Base-by-base conservation (phyloP, 2,797 vertebrate species). In the Salarias fasciatus region DNA sequence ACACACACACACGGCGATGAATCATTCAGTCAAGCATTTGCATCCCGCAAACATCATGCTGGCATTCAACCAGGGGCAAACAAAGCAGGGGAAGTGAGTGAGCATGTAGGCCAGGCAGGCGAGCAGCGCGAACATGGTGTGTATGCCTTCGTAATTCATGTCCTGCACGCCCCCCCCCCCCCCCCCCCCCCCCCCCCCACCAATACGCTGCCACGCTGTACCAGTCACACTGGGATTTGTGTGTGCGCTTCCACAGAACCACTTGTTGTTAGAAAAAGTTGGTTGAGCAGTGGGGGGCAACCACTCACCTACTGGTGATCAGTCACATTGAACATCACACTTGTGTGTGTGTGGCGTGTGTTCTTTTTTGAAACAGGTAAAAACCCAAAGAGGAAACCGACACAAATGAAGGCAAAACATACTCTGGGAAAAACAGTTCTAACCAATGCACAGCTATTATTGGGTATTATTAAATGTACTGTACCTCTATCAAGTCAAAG, bases 11-110 rank as follows among this genome's bases (percentile, higher is more conserved):
- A 56, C 61, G 42, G 67, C 63, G 79, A 84, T 84, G 79, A 91
- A 86, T 88, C 84, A 89, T 75, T 81, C 84, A 77, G 76, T 61
- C 70, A 70, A 69, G 82, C 81, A 80, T 88, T 88, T 89, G 86
- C 85, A 86, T 87, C 86, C 69, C 66, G 63, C 83, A 89, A 87
- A 88, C 83, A 87, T 82, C 79, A 80, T 46, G 67, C 69, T 88
- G 86, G 86, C 86, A 79, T 51, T 75, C 42, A 60, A 80, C 83
- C 85, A 87, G 84, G 77, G 69, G 71, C 82, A 85, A 85, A 90
- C 85, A 88, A 87, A 82, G 86, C 76, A 55, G 51, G 74, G 75
- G 79, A 85, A 87, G 84, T 69, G 75, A 88, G 87, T 59, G 86
- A 86, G 80, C 69, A 86, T 85, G 71, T 84, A 79, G 85, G 80